Evolutionary conservation across 30 jellyfish, hydroid and myxozoan species (phyloP).

Genomic region (Nemopilema nomurai): DNA sequence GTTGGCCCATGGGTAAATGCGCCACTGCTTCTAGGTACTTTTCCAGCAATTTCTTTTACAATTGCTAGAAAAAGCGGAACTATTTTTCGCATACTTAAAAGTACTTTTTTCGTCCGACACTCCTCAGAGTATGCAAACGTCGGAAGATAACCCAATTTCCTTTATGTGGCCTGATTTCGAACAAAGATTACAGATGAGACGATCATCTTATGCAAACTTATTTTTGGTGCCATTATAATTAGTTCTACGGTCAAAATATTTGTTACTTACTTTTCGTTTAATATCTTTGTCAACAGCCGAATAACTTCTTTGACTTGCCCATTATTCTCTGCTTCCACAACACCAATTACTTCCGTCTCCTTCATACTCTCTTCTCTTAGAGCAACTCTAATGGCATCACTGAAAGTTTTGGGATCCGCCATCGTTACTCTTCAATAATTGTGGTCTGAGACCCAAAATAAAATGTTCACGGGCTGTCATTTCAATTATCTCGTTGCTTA

Average conservation of each 20-base stretch:
- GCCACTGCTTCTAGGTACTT: no score
- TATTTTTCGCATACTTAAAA: no score
- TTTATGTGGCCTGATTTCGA: conserved; percentile 54
- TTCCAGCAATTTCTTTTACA: no score
- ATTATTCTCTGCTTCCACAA: conserved; percentile 1
- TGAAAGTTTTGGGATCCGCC: conserved; percentile 53
- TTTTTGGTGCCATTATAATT: no score
- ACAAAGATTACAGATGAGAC: conserved; percentile 38
- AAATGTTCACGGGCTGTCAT: conserved; percentile 57
- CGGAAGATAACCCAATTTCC: no score
- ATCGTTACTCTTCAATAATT: conserved; percentile 27
- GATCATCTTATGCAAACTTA: no score
- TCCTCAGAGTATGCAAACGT: no score
- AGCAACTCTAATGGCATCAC: conserved; percentile 38
- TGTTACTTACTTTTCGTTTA: conserved; percentile 3
- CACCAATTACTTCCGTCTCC: background rate
- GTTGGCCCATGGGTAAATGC: no score
- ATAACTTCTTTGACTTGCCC: conserved; percentile 39
- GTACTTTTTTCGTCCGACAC: no score
- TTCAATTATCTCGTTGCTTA: conserved; percentile 4
- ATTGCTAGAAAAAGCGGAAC: no score
- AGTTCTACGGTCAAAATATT: background rate
- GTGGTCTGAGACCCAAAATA: conserved; percentile 25
- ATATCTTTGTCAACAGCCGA: conserved; percentile 26
- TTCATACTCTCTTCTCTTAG: conserved; percentile 34